Evolutionary conservation across 2,888 invertebrate species (phyloP).

Genomic region (Allophyes oxyacanthae): DNA sequence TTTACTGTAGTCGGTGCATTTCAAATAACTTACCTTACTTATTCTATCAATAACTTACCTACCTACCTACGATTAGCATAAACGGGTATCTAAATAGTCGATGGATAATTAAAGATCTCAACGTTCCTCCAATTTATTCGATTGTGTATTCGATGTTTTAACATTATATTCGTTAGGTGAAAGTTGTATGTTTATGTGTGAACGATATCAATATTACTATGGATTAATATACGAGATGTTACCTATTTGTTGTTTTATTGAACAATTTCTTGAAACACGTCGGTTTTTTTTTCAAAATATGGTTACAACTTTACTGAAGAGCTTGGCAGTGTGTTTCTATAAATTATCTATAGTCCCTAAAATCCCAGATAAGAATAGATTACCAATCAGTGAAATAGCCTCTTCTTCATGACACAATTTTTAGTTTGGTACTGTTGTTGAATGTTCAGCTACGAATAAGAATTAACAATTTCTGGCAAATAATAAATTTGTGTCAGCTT

Average conservation of each 20-base stretch:
- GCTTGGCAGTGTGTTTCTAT: no score
- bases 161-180: constrained; percentile 67
- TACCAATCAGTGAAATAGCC: no score
- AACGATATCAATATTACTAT: constrained; percentile 68
- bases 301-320: no score
- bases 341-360: no score
- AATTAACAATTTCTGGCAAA: no score
- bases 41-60: constrained; percentile 24
- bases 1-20: constrained; percentile 26
- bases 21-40: constrained; percentile 27
- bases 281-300: no score
- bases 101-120: constrained; percentile 66
- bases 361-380: no score
- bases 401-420: no score
- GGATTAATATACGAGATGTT: constrained; percentile 81
- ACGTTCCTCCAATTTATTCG: constrained; percentile 70
- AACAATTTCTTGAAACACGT: constrained; percentile 19
- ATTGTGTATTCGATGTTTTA: constrained; percentile 75
- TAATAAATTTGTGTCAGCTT: no score
- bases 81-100: constrained; percentile 61
- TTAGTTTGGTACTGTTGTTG: no score
- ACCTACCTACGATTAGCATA: constrained; percentile 37
- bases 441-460: no score
- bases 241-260: constrained; percentile 60
- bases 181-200: constrained; percentile 72